Conservation (phyloP, 92 coral and sea anemone genomes). For the Epizoanthus scotinus region DNA sequence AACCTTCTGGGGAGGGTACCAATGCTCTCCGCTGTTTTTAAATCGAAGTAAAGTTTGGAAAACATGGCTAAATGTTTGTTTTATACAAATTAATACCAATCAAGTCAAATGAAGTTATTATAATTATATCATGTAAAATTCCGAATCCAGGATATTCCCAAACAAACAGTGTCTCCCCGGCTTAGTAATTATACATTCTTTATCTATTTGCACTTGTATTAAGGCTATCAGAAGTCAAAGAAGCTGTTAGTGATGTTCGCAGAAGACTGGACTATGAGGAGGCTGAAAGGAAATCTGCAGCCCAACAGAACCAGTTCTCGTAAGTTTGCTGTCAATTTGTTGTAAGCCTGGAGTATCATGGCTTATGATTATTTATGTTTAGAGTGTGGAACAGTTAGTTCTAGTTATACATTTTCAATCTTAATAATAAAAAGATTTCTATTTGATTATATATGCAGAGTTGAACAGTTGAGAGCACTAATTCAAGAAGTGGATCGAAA, state of each 20-base stretch:
- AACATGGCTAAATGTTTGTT: too few relatives aligned
- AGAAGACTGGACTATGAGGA: conserved; percentile 91
- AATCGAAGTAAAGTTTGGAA: too few relatives aligned
- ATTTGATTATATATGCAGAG: conserved; percentile 47
- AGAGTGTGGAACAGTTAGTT: too few relatives aligned
- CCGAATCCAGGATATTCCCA: background rate
- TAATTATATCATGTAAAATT: background rate
- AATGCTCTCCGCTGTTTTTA: too few relatives aligned
- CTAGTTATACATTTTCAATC: too few relatives aligned
- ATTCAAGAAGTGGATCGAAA: conserved; percentile 80
- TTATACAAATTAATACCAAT: too few relatives aligned
- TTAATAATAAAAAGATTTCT: background rate
- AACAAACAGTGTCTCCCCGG: too few relatives aligned
- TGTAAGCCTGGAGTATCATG: too few relatives aligned
- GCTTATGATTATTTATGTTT: too few relatives aligned
- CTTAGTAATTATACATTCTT: too few relatives aligned
- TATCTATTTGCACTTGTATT: background rate
- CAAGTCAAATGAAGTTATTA: too few relatives aligned
- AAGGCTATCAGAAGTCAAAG: conserved; percentile 81
- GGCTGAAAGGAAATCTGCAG: conserved; percentile 77
- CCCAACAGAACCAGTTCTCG: conserved; percentile 85
- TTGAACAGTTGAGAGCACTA: conserved; percentile 81
- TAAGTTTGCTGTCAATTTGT: conserved; percentile 45
- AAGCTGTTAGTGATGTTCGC: conserved; percentile 75
- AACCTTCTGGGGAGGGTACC: too few relatives aligned